A percentile compares a stretch with the other conserved stretches of the same genome.
phyloP scores from a whole-genome alignment of 2,113 vertebrate species.

The Petrocephalus microphthalmus region DNA sequence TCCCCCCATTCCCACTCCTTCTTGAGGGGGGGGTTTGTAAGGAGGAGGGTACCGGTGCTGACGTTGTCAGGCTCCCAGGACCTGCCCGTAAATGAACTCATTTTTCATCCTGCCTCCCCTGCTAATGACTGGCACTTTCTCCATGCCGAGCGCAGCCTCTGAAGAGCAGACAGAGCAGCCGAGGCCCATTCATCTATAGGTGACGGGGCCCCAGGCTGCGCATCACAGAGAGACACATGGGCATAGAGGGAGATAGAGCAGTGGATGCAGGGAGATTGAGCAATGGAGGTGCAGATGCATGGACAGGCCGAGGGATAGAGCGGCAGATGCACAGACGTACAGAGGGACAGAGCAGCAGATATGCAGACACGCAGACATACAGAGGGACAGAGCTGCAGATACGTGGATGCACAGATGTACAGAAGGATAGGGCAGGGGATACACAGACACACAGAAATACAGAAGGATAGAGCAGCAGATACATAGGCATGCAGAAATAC shows the following conservation, averaged over 20 bases:
- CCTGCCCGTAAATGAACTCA: conserved; percentile 72
- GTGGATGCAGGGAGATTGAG: not conserved
- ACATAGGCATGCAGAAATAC: no score
- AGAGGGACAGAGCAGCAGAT: not conserved
- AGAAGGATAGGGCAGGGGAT: not conserved
- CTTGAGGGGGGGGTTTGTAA: conserved; percentile 20
- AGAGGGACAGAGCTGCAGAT: not conserved
- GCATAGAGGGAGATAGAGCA: not conserved
- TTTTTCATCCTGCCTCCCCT: conserved; percentile 70
- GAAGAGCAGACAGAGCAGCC: conserved; percentile 65
- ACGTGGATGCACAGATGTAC: not conserved
- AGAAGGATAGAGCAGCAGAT: no score
- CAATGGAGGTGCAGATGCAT: not conserved
- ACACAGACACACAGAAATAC: not conserved
- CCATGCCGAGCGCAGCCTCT: conserved; percentile 61
- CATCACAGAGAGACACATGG: conserved; percentile 12
- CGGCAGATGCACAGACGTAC: not conserved
- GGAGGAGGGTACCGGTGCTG: conserved; percentile 37
- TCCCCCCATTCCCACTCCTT: conserved; percentile 14
- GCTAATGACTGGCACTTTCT: conserved; percentile 75
- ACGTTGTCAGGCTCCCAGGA: conserved; percentile 67
- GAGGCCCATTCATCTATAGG: conserved; percentile 66
- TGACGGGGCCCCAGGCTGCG: conserved; percentile 42
- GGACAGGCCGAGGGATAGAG: not conserved
- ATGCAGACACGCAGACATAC: not conserved